Percentiles rank a stretch among this genome's conserved stretches.
phyloP scores from a whole-genome alignment of 2,888 invertebrate species.

The Epirrita christyi region DNA sequence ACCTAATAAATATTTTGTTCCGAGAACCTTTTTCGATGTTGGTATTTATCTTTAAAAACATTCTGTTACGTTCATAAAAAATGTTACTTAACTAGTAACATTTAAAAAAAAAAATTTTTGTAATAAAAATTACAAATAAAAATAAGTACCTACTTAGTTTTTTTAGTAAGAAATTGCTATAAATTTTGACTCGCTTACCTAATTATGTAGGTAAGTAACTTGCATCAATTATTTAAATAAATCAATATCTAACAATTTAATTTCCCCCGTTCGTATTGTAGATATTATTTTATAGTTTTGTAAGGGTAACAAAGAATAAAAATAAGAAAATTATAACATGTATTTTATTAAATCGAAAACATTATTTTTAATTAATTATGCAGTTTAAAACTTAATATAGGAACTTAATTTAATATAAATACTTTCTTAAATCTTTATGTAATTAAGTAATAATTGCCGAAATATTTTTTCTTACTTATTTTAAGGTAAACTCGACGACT shows the following conservation, averaged over 20 bases:
- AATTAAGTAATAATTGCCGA: background rate
- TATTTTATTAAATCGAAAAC: slow-evolving; percentile 13
- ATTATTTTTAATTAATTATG: slow-evolving; percentile 8
- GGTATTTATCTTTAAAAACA: background rate
- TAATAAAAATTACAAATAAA: no score
- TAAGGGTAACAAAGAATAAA: slow-evolving; percentile 8
- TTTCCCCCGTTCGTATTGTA: slow-evolving; percentile 6
- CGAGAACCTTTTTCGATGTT: no score
- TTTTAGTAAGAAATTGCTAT: no score
- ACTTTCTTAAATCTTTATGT: background rate
- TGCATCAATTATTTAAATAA: background rate
- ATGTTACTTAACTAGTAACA: background rate
- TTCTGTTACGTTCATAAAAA: background rate
- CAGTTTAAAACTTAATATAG: slow-evolving; percentile 23
- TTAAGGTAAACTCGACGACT: slow-evolving; percentile 16
- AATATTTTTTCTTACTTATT: background rate
- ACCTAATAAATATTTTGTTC: background rate
- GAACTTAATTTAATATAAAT: slow-evolving; percentile 19
- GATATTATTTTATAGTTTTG: slow-evolving; percentile 3
- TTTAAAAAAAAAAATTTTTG: no score
- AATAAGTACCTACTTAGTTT: background rate
- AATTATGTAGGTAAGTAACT: no score
- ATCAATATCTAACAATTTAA: background rate
- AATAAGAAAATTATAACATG: slow-evolving; percentile 13
- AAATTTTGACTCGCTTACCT: no score